These are phyloP conservation scores for Ammodytes dubius DNA, from an alignment of 2,113 vertebrate genomes.

Conservation along the genomic window DNA sequence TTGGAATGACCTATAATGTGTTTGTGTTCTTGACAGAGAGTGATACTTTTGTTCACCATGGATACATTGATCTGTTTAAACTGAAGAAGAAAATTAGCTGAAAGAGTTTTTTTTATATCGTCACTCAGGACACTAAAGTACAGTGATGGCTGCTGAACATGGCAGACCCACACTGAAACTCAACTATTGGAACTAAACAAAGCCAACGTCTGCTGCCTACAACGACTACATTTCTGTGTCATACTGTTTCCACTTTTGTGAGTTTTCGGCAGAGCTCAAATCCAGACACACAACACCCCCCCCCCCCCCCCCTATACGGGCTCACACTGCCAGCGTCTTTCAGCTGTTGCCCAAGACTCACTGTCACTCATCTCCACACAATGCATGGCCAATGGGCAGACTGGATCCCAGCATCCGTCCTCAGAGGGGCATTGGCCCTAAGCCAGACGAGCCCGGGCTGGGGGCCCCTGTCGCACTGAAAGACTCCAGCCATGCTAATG, in stretches of 20 bases:
- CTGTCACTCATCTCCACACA: conserved; percentile 77
- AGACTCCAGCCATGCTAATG: conserved; percentile 75
- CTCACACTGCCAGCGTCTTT: conserved; percentile 67
- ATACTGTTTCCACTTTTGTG: conserved; percentile 63
- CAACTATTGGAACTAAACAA: neutral
- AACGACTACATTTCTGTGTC: conserved; percentile 42
- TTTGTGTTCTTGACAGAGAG: neutral
- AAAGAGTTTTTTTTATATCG: neutral
- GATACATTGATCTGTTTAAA: neutral
- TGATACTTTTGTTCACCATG: neutral
- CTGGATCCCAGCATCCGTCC: conserved; percentile 72
- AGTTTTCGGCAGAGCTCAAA: conserved; percentile 57
- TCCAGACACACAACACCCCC: conserved; percentile 54
- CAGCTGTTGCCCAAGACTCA: conserved; percentile 82
- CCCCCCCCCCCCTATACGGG: conserved; percentile 62
- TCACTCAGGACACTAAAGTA: neutral
- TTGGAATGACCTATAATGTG: neutral
- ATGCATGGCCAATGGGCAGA: conserved; percentile 69
- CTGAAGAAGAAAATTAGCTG: neutral
- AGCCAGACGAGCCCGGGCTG: conserved; percentile 67
- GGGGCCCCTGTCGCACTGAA: conserved; percentile 66
- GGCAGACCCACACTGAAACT: neutral
- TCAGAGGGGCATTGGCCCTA: conserved; percentile 73
- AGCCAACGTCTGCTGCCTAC: conserved; percentile 1
- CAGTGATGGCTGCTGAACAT: neutral